phyloP scores from a whole-genome alignment of 1,140 invertebrate genomes.

The Danaus melanippus region DNA sequence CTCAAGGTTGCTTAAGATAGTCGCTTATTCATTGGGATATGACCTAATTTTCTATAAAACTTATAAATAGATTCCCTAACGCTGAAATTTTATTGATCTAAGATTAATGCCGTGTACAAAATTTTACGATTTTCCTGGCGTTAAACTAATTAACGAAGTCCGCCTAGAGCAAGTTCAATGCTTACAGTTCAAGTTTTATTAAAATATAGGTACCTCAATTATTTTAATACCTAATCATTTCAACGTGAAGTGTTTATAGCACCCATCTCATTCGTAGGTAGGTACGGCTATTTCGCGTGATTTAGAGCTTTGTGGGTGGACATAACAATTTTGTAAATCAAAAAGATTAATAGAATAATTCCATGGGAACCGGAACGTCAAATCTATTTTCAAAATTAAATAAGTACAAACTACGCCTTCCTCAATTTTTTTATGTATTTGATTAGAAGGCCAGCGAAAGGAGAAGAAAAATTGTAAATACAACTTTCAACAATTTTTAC shows the following conservation, averaged over 20 bases:
- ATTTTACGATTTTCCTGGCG: conserved; percentile 3
- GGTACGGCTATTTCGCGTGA: conserved; percentile 3
- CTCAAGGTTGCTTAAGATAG: conserved; percentile 67
- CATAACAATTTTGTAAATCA: conserved; percentile 13
- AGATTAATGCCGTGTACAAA: conserved; percentile 10
- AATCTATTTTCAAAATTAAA: not conserved
- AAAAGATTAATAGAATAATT: conserved; percentile 16
- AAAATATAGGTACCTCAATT: no score
- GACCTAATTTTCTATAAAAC: conserved; percentile 61
- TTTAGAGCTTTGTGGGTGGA: conserved; percentile 26
- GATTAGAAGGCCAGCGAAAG: no score
- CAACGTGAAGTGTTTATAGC: no score
- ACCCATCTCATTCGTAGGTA: not conserved
- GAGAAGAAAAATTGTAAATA: no score
- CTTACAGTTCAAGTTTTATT: not conserved
- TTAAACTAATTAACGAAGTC: not conserved
- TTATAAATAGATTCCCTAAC: conserved; percentile 37
- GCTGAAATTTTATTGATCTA: conserved; percentile 10
- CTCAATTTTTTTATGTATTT: conserved; percentile 1
- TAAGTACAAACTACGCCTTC: conserved; percentile 13
- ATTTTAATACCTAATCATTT: no score
- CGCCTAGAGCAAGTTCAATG: conserved; percentile 7
- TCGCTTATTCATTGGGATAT: conserved; percentile 65
- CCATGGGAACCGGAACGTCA: not conserved
- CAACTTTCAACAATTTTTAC: no score